phyloP scores from a whole-genome alignment of 2,888 invertebrate species.

The Diarsia mendica region DNA sequence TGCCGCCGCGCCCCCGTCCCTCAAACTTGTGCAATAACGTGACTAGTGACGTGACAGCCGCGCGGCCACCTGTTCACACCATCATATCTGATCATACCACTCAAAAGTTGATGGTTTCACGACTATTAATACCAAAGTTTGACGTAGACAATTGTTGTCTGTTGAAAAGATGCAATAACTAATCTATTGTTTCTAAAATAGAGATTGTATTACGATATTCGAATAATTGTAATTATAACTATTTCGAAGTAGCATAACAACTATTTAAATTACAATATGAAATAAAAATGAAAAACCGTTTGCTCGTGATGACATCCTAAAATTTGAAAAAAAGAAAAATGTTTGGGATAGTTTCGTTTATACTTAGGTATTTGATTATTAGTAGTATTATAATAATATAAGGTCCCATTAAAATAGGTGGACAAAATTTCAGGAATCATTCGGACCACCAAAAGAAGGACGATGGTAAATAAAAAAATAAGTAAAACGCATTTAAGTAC shows the following conservation, averaged over 20 bases:
- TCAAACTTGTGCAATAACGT: conserved; percentile 84
- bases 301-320: too few relatives aligned
- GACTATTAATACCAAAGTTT: conserved; percentile 39
- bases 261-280: not conserved
- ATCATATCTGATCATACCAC: conserved; percentile 50
- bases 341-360: too few relatives aligned
- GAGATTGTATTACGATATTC: not conserved
- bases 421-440: too few relatives aligned
- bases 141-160: not conserved
- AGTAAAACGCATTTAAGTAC: too few relatives aligned
- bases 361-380: not conserved
- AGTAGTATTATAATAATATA: not conserved
- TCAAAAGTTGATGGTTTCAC: conserved; percentile 36
- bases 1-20: conserved; percentile 67
- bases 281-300: too few relatives aligned
- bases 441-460: too few relatives aligned
- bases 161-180: not conserved
- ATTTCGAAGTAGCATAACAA: not conserved
- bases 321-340: too few relatives aligned
- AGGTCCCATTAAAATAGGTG: too few relatives aligned
- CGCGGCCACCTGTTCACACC: conserved; percentile 61
- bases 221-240: not conserved
- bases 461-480: too few relatives aligned
- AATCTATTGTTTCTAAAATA: not conserved
- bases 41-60: conserved; percentile 64